phyloP scores from a whole-genome alignment of 53 echinoderm and acorn worm species.

The Holothuria scabra region DNA sequence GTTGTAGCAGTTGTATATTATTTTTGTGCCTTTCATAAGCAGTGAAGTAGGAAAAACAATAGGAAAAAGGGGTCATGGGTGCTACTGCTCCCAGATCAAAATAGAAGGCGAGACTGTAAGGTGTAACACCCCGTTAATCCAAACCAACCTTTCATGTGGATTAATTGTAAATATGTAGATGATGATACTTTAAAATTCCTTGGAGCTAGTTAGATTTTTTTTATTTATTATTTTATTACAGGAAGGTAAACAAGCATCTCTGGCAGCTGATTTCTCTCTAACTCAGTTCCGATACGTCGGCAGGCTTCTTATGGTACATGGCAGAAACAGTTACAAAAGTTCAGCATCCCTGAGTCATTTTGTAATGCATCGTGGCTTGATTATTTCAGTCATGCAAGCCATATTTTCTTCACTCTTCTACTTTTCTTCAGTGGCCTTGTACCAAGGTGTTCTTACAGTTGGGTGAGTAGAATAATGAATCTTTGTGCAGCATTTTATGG shows the following conservation, averaged over 20 bases:
- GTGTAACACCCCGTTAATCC: too few species aligned
- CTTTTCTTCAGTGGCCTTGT: slow-evolving; percentile 96
- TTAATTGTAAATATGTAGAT: too few species aligned
- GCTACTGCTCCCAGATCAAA: too few species aligned
- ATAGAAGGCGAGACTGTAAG: too few species aligned
- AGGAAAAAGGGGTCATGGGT: too few species aligned
- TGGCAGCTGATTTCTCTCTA: slow-evolving; percentile 97
- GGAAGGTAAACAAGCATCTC: slow-evolving; percentile 96
- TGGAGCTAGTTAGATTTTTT: too few species aligned
- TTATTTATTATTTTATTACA: slow-evolving; percentile 2
- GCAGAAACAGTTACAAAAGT: slow-evolving; percentile 98
- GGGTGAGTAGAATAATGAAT: slow-evolving; percentile 72
- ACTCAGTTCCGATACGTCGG: slow-evolving; percentile 93
- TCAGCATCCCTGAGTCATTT: slow-evolving; percentile 97
- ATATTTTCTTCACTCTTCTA: slow-evolving; percentile 99
- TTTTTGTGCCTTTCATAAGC: too few species aligned
- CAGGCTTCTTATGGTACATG: slow-evolving; percentile 92
- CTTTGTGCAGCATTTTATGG: too few species aligned
- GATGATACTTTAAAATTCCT: too few species aligned
- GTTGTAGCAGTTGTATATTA: too few species aligned
- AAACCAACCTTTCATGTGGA: too few species aligned
- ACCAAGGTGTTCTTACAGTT: slow-evolving; percentile 95
- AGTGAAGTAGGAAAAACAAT: too few species aligned
- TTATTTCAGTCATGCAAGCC: slow-evolving; percentile 98
- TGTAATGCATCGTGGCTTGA: slow-evolving; percentile 98